A percentile compares a stretch with the other conserved stretches of the same genome.
These are phyloP conservation scores for Eurosta solidaginis DNA, from an alignment of 1,140 invertebrate species.

Conservation along the genomic window DNA sequence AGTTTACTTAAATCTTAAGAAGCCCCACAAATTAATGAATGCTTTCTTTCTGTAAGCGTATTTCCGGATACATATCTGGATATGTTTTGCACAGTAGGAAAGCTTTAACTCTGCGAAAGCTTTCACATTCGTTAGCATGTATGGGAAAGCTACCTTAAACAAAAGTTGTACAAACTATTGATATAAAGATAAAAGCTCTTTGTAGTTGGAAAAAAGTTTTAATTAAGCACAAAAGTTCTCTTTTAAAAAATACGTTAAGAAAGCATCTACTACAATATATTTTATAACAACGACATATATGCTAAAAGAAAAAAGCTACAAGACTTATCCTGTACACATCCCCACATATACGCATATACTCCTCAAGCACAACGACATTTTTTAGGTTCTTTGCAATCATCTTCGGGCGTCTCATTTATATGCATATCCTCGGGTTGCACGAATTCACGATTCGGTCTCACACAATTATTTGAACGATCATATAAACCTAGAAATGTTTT, in stretches of 20 bases:
- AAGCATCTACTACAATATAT: too few relatives aligned
- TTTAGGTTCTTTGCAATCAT: background rate
- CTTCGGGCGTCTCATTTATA: background rate
- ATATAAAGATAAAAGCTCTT: background rate
- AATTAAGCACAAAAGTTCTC: background rate
- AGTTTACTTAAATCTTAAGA: too few relatives aligned
- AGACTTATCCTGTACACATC: too few relatives aligned
- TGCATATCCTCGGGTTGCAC: background rate
- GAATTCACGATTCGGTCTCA: conserved; percentile 45
- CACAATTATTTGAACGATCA: conserved; percentile 52
- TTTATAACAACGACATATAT: too few relatives aligned
- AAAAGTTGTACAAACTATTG: background rate
- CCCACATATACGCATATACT: background rate
- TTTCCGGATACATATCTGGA: background rate
- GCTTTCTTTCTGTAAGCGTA: too few relatives aligned
- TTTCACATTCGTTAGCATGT: background rate
- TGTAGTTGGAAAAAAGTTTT: background rate
- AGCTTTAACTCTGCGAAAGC: background rate
- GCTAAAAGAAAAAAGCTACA: too few relatives aligned
- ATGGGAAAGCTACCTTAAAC: too few relatives aligned
- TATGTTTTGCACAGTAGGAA: background rate
- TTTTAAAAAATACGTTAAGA: background rate
- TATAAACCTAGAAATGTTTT: conserved; percentile 58
- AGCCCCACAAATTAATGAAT: too few relatives aligned
- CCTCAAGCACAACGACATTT: background rate